These are phyloP conservation scores for Eudasyphora cyanicolor DNA, from an alignment of 2,888 invertebrate species.

Conservation along the genomic window DNA sequence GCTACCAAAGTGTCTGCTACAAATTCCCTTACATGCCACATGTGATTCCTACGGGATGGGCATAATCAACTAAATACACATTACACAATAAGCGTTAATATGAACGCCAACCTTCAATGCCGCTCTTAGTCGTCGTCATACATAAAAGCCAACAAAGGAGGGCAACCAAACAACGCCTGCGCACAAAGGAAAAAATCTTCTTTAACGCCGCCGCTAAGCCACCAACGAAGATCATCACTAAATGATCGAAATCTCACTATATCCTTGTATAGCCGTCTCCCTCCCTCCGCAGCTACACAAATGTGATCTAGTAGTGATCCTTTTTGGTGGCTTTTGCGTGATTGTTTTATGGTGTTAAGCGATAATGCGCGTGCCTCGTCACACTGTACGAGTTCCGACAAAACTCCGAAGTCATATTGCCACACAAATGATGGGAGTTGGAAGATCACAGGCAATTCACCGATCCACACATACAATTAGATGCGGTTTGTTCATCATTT, in stretches of 20 bases:
- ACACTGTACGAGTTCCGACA: neutral
- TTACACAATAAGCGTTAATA: conserved; percentile 62
- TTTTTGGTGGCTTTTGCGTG: conserved; percentile 33
- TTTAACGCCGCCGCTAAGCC: conserved; percentile 55
- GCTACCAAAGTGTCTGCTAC: conserved; percentile 62
- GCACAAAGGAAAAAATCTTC: conserved; percentile 47
- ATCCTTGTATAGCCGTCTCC: neutral
- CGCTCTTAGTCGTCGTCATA: neutral
- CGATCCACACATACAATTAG: conserved; percentile 51
- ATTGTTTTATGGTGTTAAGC: conserved; percentile 26
- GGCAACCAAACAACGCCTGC: conserved; percentile 63
- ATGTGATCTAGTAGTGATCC: too few species aligned
- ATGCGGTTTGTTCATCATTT: conserved; percentile 42
- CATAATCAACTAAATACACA: conserved; percentile 54
- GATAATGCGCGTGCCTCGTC: conserved; percentile 56
- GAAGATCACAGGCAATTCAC: conserved; percentile 54
- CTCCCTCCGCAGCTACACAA: neutral
- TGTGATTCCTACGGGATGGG: conserved; percentile 39
- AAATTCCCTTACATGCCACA: conserved; percentile 31
- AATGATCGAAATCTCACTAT: neutral
- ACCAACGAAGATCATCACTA: conserved; percentile 48
- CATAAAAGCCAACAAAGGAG: conserved; percentile 37
- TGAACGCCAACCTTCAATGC: conserved; percentile 55
- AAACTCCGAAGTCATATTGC: neutral
- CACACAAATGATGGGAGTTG: conserved; percentile 23